These are phyloP conservation scores for Caerostris extrusa DNA, from an alignment of 1,140 invertebrate species.

Conservation along the genomic window DNA sequence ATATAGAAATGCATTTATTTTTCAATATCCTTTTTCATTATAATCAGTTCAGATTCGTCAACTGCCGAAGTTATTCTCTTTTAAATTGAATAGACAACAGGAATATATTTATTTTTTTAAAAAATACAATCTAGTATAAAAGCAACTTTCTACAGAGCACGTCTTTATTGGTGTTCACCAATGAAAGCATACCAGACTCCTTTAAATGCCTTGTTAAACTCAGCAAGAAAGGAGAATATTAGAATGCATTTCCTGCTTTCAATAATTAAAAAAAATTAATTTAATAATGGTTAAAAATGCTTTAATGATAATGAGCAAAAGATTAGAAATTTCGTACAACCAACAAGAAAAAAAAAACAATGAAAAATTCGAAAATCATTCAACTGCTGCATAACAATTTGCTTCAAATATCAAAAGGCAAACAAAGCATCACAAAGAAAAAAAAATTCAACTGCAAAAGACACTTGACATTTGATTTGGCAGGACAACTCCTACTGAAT, in stretches of 20 bases:
- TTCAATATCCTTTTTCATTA: not conserved
- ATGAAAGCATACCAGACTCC: not conserved
- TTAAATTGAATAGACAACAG: not conserved
- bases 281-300: not conserved
- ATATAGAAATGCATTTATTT: not conserved
- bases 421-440: not conserved
- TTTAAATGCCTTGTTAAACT: not conserved
- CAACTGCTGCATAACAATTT: not conserved
- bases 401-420: not conserved
- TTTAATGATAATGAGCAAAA: not conserved
- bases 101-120: not conserved
- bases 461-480: not conserved
- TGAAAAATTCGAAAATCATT: not conserved
- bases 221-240: not conserved
- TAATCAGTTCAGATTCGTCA: not conserved
- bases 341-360: not conserved
- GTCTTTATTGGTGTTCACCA: not conserved
- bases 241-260: not conserved
- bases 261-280: not conserved
- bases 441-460: not conserved
- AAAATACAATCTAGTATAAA: not conserved
- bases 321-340: not conserved
- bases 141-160: not conserved
- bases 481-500: not conserved
- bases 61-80: not conserved